phyloP scores from a whole-genome alignment of 2,113 vertebrate genomes.

The Zeus faber region DNA sequence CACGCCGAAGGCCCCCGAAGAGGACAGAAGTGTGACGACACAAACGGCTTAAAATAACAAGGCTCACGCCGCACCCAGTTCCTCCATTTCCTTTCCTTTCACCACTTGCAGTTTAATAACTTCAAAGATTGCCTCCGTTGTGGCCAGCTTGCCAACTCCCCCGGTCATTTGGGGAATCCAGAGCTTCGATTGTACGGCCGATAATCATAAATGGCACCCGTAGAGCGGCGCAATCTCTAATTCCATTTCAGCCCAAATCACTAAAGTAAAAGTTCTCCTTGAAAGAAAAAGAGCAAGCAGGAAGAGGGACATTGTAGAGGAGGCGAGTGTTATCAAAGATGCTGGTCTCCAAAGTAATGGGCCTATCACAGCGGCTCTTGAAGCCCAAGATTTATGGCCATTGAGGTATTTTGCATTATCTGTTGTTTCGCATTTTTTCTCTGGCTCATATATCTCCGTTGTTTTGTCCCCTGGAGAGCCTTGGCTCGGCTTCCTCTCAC shows the following conservation, averaged over 20 bases:
- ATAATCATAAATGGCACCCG: constrained; percentile 18
- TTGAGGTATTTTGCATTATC: constrained; percentile 68
- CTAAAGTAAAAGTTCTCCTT: constrained; percentile 27
- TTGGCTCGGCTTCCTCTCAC: constrained; percentile 41
- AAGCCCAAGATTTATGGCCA: constrained; percentile 59
- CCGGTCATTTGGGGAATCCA: constrained; percentile 1
- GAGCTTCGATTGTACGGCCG: constrained; percentile 4
- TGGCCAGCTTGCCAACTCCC: constrained; percentile 13
- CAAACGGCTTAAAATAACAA: no score
- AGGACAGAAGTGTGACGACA: no score
- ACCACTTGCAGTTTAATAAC: constrained; percentile 36
- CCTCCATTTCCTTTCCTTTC: constrained; percentile 9
- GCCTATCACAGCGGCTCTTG: constrained; percentile 41
- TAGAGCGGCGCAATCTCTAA: neutral
- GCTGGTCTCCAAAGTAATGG: constrained; percentile 51
- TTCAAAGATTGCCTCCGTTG: constrained; percentile 8
- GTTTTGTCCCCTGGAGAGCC: constrained; percentile 50
- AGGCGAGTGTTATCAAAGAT: constrained; percentile 53
- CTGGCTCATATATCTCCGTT: constrained; percentile 47
- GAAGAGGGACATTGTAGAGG: constrained; percentile 17
- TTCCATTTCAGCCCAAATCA: constrained; percentile 21
- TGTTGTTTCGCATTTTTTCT: constrained; percentile 37
- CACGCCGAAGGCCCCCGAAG: no score
- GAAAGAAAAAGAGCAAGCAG: neutral
- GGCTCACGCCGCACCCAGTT: no score